These are phyloP conservation scores for Thelaira solivaga DNA, from an alignment of 2,888 invertebrate species.

Conservation along the genomic window DNA sequence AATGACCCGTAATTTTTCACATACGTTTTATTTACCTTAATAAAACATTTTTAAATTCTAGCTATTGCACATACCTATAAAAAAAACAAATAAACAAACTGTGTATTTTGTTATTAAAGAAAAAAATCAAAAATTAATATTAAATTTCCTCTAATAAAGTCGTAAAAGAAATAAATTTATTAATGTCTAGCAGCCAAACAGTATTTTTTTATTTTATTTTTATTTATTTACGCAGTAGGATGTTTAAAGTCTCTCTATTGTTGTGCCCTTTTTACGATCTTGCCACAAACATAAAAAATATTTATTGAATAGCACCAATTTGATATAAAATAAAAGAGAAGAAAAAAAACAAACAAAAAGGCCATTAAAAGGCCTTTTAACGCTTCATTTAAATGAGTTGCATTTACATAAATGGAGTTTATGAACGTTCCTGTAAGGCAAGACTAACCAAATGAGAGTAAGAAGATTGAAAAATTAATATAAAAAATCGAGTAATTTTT, in stretches of 20 bases:
- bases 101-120: no score
- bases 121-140: no score
- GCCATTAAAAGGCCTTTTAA: conserved; percentile 42
- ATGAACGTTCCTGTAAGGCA: neutral
- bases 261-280: neutral
- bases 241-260: conserved; percentile 34
- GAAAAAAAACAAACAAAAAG: neutral
- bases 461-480: neutral
- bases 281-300: neutral
- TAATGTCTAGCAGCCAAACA: no score
- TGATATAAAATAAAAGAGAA: neutral
- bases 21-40: no score
- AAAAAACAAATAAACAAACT: no score
- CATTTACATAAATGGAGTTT: conserved; percentile 44
- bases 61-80: no score
- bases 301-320: no score
- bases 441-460: neutral
- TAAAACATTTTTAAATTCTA: no score
- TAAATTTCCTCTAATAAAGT: no score
- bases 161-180: no score
- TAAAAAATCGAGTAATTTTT: conserved; percentile 2
- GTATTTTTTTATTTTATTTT: no score
- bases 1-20: no score
- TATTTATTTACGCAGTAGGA: conserved; percentile 9
- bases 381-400: conserved; percentile 35